phyloP scores from a whole-genome alignment of 2,797 vertebrate species.

The Gymnothorax reevesii region DNA sequence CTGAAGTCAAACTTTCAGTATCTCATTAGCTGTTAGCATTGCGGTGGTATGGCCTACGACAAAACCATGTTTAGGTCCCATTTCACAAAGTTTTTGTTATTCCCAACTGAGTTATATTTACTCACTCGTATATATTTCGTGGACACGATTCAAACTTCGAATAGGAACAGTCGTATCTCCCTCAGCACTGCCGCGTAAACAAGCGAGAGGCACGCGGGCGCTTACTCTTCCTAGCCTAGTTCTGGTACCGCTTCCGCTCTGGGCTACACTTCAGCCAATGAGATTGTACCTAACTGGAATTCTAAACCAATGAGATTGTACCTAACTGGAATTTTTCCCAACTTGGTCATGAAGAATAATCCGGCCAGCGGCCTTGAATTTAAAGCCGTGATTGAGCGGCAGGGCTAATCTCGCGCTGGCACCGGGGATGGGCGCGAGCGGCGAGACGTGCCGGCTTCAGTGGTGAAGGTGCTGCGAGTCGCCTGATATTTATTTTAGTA shows the following conservation, averaged over 20 bases:
- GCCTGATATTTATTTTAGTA: slow-evolving; percentile 55
- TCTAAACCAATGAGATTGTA: no score
- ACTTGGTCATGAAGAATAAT: no score
- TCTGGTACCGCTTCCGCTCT: no score
- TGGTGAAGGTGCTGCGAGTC: slow-evolving; percentile 43
- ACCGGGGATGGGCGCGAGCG: not conserved
- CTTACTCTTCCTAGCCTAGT: no score
- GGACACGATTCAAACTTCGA: slow-evolving; percentile 13
- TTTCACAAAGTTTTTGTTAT: slow-evolving; percentile 25
- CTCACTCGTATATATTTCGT: slow-evolving; percentile 25
- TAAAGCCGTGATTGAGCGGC: slow-evolving; percentile 27
- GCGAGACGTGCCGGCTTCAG: slow-evolving; percentile 19
- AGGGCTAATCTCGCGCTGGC: not conserved
- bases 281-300: no score
- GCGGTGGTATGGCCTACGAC: not conserved
- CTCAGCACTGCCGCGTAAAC: slow-evolving; percentile 29
- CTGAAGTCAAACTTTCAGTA: not conserved
- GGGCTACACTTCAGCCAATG: no score
- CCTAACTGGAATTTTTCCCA: no score
- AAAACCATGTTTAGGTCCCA: slow-evolving; percentile 12
- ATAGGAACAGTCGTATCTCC: slow-evolving; percentile 26
- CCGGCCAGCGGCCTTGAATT: not conserved
- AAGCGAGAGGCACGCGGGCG: not conserved
- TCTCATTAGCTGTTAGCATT: not conserved
- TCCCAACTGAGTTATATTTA: slow-evolving; percentile 28